These are phyloP conservation scores for Lepus timidus DNA, from an alignment of 2,113 vertebrate genomes.

Conservation along the genomic window DNA sequence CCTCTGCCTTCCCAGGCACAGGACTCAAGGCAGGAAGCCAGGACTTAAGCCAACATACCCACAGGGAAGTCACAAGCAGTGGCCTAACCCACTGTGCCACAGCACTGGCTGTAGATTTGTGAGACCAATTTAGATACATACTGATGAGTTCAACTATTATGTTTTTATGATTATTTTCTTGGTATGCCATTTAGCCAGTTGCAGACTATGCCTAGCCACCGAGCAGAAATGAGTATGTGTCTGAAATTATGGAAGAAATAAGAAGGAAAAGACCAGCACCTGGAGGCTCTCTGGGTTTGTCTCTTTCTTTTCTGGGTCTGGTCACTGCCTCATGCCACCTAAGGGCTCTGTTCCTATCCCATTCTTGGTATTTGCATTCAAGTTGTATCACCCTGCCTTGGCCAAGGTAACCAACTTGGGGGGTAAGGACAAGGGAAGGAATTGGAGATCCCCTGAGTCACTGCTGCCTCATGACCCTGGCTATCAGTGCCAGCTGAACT, in stretches of 20 bases:
- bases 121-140: not conserved
- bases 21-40: too few relatives aligned
- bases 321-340: fast-evolving
- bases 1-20: too few relatives aligned
- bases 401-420: not conserved
- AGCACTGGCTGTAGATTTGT: not conserved
- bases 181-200: not conserved
- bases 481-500: not conserved
- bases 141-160: not conserved
- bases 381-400: not conserved
- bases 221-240: not conserved
- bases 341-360: not conserved
- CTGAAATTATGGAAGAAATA: not conserved
- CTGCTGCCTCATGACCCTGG: not conserved
- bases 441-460: not conserved
- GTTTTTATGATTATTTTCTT: not conserved
- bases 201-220: not conserved
- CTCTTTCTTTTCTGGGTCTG: not conserved
- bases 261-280: not conserved
- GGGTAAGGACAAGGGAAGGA: not conserved
- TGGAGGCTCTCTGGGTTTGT: too few relatives aligned
- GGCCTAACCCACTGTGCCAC: too few relatives aligned
- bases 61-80: too few relatives aligned
- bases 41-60: too few relatives aligned
- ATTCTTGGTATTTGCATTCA: not conserved